Evolutionary conservation across 2,888 invertebrate species (phyloP).

Genomic region (Crocallis elinguaria): DNA sequence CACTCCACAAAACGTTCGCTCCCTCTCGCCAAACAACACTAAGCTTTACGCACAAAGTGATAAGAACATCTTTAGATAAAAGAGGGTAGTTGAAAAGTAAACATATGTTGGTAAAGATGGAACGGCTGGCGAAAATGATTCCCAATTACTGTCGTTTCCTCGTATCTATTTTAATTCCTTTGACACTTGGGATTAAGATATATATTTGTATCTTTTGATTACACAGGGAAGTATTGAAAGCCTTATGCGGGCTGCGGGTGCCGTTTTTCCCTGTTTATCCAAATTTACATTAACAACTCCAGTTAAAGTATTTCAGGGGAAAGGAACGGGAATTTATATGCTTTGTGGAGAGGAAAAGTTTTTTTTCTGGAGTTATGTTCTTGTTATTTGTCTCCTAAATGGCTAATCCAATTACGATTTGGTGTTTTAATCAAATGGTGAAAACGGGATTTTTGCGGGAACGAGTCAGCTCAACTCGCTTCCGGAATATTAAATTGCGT

Average conservation of each 20-base stretch:
- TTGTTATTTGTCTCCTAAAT: no score
- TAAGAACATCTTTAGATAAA: neutral
- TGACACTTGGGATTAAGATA: constrained; percentile 34
- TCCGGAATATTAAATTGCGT: no score
- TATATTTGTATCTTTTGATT: constrained; percentile 21
- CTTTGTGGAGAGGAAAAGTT: no score
- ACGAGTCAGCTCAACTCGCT: no score
- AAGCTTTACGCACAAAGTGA: neutral
- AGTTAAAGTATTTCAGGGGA: neutral
- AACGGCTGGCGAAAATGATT: constrained; percentile 46
- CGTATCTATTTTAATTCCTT: constrained; percentile 48
- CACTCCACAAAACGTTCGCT: constrained; percentile 1
- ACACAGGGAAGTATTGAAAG: constrained; percentile 6
- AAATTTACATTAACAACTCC: constrained; percentile 4
- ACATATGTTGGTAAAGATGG: constrained; percentile 17
- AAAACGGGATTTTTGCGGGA: no score
- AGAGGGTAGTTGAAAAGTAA: neutral
- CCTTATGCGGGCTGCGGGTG: constrained; percentile 22
- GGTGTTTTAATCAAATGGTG: no score
- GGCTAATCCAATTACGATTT: no score
- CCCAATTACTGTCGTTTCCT: constrained; percentile 47
- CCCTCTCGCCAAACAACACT: neutral
- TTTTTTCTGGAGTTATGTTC: no score
- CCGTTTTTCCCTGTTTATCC: constrained; percentile 10
- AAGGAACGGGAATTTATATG: neutral